Percentiles rank a stretch among this genome's conserved stretches.
Conservation (phyloP, 1,140 invertebrate genomes). For the Orchesella cincta region DNA sequence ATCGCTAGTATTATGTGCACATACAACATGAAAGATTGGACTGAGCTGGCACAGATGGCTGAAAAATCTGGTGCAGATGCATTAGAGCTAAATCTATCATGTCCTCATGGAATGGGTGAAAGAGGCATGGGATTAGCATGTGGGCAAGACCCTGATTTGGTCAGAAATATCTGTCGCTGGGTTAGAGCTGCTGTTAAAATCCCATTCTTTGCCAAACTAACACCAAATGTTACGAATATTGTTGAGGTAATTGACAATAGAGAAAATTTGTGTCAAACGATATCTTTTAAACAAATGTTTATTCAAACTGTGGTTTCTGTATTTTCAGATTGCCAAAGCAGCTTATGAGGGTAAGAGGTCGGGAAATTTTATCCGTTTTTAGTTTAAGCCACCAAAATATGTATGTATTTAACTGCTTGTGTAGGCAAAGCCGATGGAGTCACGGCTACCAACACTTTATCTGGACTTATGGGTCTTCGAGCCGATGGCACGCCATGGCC, state of each 20-base stretch:
- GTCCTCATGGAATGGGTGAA: slow-evolving; percentile 98
- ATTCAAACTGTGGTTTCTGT: background rate
- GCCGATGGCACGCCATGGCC: slow-evolving; percentile 86
- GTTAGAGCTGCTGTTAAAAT: slow-evolving; percentile 81
- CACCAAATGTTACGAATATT: slow-evolving; percentile 96
- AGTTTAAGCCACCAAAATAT: background rate
- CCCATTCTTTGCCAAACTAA: slow-evolving; percentile 97
- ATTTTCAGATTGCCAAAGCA: slow-evolving; percentile 73
- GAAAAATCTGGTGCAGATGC: slow-evolving; percentile 89
- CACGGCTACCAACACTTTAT: slow-evolving; percentile 95
- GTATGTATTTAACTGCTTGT: slow-evolving; percentile 31
- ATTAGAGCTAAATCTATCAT: slow-evolving; percentile 93
- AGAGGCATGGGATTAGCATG: slow-evolving; percentile 96
- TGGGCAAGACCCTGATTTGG: slow-evolving; percentile 83
- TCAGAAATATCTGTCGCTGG: slow-evolving; percentile 88
- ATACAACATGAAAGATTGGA: slow-evolving; percentile 88
- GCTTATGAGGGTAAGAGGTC: slow-evolving; percentile 81
- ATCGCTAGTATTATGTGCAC: slow-evolving; percentile 97
- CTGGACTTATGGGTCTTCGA: slow-evolving; percentile 84
- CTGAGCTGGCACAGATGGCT: slow-evolving; percentile 72
- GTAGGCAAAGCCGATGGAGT: slow-evolving; percentile 87
- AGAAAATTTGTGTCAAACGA: background rate
- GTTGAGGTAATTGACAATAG: slow-evolving; percentile 56
- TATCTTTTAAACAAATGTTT: background rate
- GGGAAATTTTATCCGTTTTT: no score